Percentiles rank a stretch among this genome's conserved stretches.
Evolutionary conservation across 2,113 vertebrate species (phyloP).

Genomic region (Tachysurus fulvidraco): DNA sequence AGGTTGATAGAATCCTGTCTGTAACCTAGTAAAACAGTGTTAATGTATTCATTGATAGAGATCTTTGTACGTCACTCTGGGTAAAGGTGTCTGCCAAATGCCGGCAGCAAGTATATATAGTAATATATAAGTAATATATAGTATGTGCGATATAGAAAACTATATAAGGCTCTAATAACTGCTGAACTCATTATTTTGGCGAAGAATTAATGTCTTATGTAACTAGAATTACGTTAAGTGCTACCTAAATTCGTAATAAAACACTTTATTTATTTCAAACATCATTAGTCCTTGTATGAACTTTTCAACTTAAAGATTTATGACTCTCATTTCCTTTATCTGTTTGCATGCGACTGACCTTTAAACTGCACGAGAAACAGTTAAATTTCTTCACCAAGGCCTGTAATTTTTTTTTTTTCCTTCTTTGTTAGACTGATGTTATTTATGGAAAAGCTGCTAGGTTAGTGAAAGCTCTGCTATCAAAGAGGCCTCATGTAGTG

Average conservation of each 20-base stretch:
- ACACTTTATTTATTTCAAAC: neutral
- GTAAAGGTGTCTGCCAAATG: no score
- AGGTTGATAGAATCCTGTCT: no score
- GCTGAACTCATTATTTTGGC: neutral
- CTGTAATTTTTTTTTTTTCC: slow-evolving; percentile 49
- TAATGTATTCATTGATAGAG: no score
- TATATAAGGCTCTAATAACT: neutral
- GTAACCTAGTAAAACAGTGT: no score
- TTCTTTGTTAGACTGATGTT: neutral
- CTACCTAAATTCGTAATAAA: neutral
- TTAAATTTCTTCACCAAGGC: slow-evolving; percentile 53
- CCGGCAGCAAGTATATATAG: no score
- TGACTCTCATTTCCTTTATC: slow-evolving; percentile 34
- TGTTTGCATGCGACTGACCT: slow-evolving; percentile 48
- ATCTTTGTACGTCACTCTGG: no score
- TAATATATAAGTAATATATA: no score
- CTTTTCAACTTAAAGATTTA: slow-evolving; percentile 64
- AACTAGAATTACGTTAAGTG: neutral
- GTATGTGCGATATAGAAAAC: neutral
- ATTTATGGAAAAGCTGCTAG: slow-evolving; percentile 38
- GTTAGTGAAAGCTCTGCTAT: slow-evolving; percentile 34
- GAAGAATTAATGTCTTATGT: neutral
- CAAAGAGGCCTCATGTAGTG: slow-evolving; percentile 42
- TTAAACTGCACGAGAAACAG: slow-evolving; percentile 47
- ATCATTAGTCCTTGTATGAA: slow-evolving; percentile 52